Conservation (phyloP, 2,888 invertebrate species). For the Agonum fuliginosum region DNA sequence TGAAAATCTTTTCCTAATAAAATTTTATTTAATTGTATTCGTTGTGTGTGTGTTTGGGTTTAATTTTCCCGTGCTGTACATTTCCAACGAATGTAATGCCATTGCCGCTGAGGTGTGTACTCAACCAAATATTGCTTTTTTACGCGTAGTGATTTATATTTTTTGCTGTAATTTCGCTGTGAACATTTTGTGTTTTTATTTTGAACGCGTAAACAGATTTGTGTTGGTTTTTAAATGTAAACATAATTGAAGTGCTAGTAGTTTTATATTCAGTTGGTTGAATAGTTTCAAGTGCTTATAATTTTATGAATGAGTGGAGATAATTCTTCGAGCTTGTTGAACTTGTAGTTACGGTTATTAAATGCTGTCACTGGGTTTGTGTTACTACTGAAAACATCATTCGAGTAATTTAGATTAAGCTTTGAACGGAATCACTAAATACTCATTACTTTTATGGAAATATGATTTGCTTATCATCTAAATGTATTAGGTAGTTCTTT, state of each 20-base stretch:
- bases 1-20: neutral
- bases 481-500: too few relatives aligned
- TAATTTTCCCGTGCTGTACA: neutral
- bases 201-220: constrained; percentile 10
- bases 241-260: neutral
- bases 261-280: constrained; percentile 9
- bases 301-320: neutral
- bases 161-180: neutral
- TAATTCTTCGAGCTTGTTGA: too few relatives aligned
- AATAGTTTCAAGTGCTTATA: neutral
- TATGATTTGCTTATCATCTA: too few relatives aligned
- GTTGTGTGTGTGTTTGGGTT: neutral
- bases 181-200: neutral
- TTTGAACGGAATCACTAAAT: too few relatives aligned
- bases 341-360: too few relatives aligned
- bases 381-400: too few relatives aligned
- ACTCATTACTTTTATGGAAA: too few relatives aligned
- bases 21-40: neutral
- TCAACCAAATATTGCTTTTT: constrained; percentile 5
- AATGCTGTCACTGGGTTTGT: too few relatives aligned
- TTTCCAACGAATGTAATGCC: neutral
- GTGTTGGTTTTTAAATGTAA: constrained; percentile 10
- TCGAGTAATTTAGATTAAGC: too few relatives aligned
- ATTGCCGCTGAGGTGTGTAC: neutral
- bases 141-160: neutral